A percentile compares a stretch with the other conserved stretches of the same genome.
Evolutionary conservation across 2,113 vertebrate species (phyloP).

Genomic region (Suricata suricatta): DNA sequence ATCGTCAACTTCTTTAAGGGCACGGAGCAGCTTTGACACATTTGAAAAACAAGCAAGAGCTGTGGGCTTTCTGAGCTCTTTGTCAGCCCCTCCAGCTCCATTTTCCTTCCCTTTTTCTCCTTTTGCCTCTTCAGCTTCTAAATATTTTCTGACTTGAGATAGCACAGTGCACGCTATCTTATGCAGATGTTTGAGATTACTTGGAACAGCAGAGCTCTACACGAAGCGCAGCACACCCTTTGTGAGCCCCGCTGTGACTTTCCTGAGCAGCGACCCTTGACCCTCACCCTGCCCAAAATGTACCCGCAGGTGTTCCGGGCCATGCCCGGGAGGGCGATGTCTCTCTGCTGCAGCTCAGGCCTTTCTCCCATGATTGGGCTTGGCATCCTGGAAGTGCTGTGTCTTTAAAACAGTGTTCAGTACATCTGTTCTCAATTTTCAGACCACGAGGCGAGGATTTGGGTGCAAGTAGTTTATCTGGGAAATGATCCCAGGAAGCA

Average conservation of each 20-base stretch:
- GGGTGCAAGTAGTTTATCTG: conserved; percentile 75
- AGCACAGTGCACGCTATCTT: not conserved
- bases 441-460: conserved; percentile 47
- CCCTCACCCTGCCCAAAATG: not conserved
- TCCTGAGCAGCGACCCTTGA: not conserved
- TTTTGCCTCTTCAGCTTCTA: not conserved
- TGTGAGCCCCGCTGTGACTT: not conserved
- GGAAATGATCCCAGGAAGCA: conserved; percentile 60
- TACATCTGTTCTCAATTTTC: conserved; percentile 72
- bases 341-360: not conserved
- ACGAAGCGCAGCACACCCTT: not conserved
- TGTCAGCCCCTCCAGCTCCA: not conserved
- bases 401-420: conserved; percentile 43
- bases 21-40: not conserved
- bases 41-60: conserved; percentile 41
- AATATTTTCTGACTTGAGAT: not conserved
- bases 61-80: not conserved
- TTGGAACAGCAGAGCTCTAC: not conserved
- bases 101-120: not conserved
- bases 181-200: conserved; percentile 31
- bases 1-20: conserved; percentile 55
- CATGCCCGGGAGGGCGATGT: not conserved
- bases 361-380: not conserved
- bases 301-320: rapidly evolving
- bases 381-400: conserved; percentile 2